A percentile compares a stretch with the other conserved stretches of the same genome.
These are phyloP conservation scores for Melanerpes formicivorus DNA, from an alignment of 2,113 vertebrate species.

Conservation along the genomic window DNA sequence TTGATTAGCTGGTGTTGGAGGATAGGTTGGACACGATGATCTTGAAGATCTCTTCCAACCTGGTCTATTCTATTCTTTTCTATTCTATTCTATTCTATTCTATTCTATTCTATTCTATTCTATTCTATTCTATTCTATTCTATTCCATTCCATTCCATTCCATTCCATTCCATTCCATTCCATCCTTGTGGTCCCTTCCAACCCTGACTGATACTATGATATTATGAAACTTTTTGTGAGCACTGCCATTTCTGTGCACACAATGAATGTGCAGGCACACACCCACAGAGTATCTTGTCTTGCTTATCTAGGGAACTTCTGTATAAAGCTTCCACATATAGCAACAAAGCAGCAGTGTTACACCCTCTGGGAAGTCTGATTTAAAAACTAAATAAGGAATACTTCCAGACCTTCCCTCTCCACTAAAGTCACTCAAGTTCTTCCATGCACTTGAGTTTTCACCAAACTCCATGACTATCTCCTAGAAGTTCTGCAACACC, in stretches of 20 bases:
- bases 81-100: no score
- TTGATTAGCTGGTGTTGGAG: no score
- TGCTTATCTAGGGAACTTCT: neutral
- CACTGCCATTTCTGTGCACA: accelerated
- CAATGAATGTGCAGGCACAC: accelerated
- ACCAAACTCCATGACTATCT: neutral
- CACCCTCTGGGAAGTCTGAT: neutral
- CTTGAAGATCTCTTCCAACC: no score
- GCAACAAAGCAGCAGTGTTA: neutral
- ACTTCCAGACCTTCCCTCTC: neutral
- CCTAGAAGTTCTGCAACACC: neutral
- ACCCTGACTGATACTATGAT: no score
- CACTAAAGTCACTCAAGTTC: neutral
- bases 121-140: no score
- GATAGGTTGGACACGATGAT: no score
- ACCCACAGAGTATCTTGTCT: neutral
- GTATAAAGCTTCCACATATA: neutral
- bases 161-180: no score
- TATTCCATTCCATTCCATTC: no score
- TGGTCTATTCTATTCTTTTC: no score
- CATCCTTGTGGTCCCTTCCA: no score
- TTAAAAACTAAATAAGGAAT: neutral
- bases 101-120: no score
- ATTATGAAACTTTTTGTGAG: neutral
- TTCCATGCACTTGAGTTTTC: neutral